These are phyloP conservation scores for Cariama cristata DNA, from an alignment of 2,113 vertebrate species.

Conservation along the genomic window DNA sequence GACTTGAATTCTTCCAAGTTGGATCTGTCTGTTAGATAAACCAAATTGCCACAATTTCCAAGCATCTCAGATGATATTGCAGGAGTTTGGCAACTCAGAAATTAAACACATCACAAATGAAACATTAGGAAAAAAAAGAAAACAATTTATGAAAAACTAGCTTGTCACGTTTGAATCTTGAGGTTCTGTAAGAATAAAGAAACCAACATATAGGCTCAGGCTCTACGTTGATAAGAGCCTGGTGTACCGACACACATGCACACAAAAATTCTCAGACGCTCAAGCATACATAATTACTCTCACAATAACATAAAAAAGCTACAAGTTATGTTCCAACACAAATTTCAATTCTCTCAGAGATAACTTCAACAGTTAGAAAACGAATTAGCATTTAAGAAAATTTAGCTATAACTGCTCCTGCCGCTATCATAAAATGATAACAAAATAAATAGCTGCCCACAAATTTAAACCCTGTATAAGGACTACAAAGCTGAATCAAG, in stretches of 20 bases:
- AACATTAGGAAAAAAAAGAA: neutral
- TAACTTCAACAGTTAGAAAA: neutral
- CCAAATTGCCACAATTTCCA: neutral
- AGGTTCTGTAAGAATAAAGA: neutral
- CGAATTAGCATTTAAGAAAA: neutral
- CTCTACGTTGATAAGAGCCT: neutral
- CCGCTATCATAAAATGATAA: neutral
- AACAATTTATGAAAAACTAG: neutral
- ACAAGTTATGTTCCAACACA: neutral
- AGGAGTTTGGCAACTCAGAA: neutral
- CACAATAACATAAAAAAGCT: neutral
- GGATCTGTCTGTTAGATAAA: neutral
- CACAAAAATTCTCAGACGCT: neutral
- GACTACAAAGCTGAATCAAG: neutral
- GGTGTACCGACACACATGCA: neutral
- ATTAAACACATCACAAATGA: neutral
- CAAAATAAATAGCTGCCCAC: neutral
- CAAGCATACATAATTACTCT: neutral
- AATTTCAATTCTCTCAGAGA: neutral
- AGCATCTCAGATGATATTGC: neutral
- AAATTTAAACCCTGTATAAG: neutral
- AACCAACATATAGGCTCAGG: neutral
- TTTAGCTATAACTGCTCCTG: neutral
- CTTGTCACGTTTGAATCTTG: neutral
- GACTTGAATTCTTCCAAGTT: neutral